Evolutionary conservation across 2,797 vertebrate genomes (phyloP).

Genomic region (Meriones psammophilus): DNA sequence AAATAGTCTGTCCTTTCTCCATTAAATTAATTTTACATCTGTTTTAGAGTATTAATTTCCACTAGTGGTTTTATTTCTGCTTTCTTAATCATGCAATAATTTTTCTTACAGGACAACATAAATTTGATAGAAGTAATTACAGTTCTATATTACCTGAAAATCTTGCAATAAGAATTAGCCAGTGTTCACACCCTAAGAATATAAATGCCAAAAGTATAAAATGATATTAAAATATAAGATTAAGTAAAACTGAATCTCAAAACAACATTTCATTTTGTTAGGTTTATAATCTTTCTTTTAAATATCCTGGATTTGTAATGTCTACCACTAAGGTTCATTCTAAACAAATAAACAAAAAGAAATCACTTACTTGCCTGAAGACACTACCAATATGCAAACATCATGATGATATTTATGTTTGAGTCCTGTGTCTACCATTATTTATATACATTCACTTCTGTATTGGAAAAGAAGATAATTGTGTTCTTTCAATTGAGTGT

Average conservation of each 20-base stretch:
- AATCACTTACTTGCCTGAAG: not conserved
- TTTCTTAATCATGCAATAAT: too few species aligned
- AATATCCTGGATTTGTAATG: conserved; percentile 22
- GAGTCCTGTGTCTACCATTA: not conserved
- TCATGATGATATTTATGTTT: not conserved
- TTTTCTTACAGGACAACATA: too few species aligned
- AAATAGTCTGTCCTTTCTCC: not conserved
- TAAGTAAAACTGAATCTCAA: not conserved
- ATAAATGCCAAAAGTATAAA: too few species aligned
- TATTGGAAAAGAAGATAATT: conserved; percentile 1
- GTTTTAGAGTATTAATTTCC: not conserved
- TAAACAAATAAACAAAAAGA: conserved; percentile 31
- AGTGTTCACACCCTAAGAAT: too few species aligned
- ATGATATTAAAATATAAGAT: too few species aligned
- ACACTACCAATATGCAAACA: not conserved
- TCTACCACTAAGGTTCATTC: not conserved
- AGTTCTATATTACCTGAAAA: too few species aligned
- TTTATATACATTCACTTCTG: not conserved
- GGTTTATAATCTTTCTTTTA: conserved; percentile 12
- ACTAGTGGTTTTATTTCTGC: too few species aligned
- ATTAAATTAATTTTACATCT: not conserved
- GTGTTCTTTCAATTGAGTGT: not conserved
- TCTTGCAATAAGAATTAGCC: too few species aligned
- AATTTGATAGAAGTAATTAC: too few species aligned
- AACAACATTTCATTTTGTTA: not conserved